A percentile compares a stretch with the other conserved stretches of the same genome.
Evolutionary conservation across 2,113 vertebrate species (phyloP).

Genomic region (Galeopterus variegatus): DNA sequence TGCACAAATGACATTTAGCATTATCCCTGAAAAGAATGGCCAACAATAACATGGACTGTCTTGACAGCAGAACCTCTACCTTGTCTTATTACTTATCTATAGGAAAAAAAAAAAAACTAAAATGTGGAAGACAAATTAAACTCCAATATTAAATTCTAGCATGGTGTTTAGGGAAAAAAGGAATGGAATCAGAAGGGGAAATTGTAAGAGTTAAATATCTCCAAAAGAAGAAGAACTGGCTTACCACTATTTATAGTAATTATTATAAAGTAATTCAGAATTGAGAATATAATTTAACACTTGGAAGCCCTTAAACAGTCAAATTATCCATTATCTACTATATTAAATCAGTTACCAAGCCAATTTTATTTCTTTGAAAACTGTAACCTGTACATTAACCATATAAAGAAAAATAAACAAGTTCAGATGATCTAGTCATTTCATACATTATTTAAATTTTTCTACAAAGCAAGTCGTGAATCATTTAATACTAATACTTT

Average conservation of each 20-base stretch:
- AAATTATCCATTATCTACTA: conserved; percentile 44
- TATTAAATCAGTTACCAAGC: conserved; percentile 39
- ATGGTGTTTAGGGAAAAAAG: conserved; percentile 36
- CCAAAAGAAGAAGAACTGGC: conserved; percentile 53
- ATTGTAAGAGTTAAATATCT: conserved; percentile 6
- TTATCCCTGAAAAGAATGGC: conserved; percentile 71
- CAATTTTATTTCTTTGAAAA: conserved; percentile 69
- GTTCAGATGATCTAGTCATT: conserved; percentile 56
- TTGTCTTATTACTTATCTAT: conserved; percentile 72
- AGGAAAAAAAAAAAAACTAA: conserved; percentile 68
- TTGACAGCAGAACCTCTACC: conserved; percentile 76
- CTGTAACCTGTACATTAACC: conserved; percentile 3
- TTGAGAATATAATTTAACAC: conserved; percentile 51
- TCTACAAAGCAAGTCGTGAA: conserved; percentile 78
- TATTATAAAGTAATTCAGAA: conserved; percentile 69
- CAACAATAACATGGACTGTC: conserved; percentile 72
- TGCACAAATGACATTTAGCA: conserved; percentile 77
- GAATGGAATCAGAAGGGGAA: neutral
- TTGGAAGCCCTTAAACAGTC: conserved; percentile 55
- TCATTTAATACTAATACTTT: conserved; percentile 75
- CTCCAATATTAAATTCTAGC: conserved; percentile 62
- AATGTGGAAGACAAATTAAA: conserved; percentile 65
- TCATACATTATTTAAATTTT: conserved; percentile 70
- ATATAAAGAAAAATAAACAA: conserved; percentile 70
- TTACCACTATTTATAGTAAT: conserved; percentile 56